Percentiles rank a stretch among this genome's conserved stretches.
phyloP scores from a whole-genome alignment of 2,797 vertebrate species.

The Pseudocheirus occidentalis region DNA sequence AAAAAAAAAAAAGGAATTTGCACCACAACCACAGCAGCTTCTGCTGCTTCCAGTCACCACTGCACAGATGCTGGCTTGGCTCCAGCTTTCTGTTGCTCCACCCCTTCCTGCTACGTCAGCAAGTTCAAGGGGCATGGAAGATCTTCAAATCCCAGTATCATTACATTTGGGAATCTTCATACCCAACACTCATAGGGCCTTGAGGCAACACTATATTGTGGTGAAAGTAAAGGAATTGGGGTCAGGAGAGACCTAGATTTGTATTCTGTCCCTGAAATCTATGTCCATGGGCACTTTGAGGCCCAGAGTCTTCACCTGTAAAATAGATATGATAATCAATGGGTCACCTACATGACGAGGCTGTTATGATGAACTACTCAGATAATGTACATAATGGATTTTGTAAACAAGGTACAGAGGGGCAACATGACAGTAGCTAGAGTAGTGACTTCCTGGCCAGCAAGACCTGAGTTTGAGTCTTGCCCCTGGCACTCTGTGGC shows the following conservation, averaged over 20 bases:
- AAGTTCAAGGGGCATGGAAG: too few species aligned
- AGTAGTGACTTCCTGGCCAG: not conserved
- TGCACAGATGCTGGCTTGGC: too few species aligned
- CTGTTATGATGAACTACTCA: not conserved
- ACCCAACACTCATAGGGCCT: not conserved
- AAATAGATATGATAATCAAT: not conserved
- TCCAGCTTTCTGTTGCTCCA: too few species aligned
- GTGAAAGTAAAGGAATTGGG: not conserved
- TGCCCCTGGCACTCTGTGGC: not conserved
- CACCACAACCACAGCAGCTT: too few species aligned
- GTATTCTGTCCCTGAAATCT: not conserved
- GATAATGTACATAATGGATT: not conserved
- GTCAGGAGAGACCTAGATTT: not conserved
- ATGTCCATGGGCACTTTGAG: not conserved
- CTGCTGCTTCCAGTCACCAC: too few species aligned
- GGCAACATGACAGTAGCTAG: not conserved
- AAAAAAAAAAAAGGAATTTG: too few species aligned
- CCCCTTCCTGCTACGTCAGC: too few species aligned
- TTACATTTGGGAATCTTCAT: not conserved
- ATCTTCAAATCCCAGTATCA: too few species aligned
- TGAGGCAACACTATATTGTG: not conserved
- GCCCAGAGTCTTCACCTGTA: not conserved
- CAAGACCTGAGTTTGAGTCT: not conserved
- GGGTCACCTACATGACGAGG: not conserved
- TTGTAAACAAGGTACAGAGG: not conserved